Conservation (phyloP, 2,113 vertebrate genomes). For the Cnemophilus loriae region DNA sequence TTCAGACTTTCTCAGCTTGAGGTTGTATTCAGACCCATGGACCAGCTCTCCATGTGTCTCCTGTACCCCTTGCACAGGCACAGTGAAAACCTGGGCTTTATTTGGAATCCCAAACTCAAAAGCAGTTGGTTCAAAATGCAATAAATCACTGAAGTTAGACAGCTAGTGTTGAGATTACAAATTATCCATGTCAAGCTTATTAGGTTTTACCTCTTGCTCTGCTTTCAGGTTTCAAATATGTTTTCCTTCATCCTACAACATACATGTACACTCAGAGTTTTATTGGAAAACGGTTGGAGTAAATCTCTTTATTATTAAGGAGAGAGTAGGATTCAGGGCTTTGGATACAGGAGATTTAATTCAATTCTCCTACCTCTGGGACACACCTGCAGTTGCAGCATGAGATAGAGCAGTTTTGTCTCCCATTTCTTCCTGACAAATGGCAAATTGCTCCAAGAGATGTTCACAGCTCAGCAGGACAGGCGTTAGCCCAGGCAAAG, state of each 20-base stretch:
- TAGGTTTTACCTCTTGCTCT: background rate
- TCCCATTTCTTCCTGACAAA: slow-evolving; percentile 31
- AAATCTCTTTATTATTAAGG: background rate
- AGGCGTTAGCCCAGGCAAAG: background rate
- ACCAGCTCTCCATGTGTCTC: background rate
- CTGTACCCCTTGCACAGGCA: background rate
- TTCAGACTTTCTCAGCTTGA: background rate
- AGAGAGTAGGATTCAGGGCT: background rate
- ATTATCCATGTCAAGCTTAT: background rate
- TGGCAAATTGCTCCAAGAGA: background rate
- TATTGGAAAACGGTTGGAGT: background rate
- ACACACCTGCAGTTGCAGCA: background rate
- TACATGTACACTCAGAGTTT: background rate
- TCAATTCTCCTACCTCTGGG: background rate
- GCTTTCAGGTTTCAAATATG: background rate
- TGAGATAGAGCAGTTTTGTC: background rate
- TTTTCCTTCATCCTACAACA: background rate
- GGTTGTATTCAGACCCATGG: background rate
- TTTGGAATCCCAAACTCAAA: background rate
- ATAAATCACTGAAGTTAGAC: background rate
- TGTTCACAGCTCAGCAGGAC: background rate
- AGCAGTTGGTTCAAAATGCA: background rate
- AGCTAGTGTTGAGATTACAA: background rate
- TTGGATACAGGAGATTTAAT: slow-evolving; percentile 25
- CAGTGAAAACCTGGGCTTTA: background rate